Percentiles rank a stretch among this genome's conserved stretches.
Evolutionary conservation across 1,140 invertebrate species (phyloP).

Genomic region (Steinernema khuongi): DNA sequence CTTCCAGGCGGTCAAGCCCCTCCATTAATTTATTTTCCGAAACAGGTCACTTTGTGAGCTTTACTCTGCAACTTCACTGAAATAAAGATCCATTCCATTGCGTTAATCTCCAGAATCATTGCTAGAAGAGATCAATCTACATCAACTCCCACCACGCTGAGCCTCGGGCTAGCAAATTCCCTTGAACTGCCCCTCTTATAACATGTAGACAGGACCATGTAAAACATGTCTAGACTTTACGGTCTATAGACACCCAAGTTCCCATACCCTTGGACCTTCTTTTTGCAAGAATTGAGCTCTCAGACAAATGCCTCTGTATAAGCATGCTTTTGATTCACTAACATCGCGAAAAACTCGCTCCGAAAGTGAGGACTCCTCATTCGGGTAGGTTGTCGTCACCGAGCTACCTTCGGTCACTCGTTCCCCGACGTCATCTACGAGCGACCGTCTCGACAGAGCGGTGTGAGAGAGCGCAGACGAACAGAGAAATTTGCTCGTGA

Average conservation of each 20-base stretch:
- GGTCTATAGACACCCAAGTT: too few species aligned
- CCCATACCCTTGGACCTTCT: too few species aligned
- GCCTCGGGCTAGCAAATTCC: too few species aligned
- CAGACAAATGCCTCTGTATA: neutral
- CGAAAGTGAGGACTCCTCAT: neutral
- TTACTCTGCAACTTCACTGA: too few species aligned
- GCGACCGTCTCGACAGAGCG: neutral
- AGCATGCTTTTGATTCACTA: neutral
- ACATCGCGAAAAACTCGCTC: neutral
- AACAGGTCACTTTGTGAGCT: neutral
- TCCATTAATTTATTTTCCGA: neutral
- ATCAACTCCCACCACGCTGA: too few species aligned
- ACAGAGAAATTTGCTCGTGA: neutral
- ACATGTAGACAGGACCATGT: too few species aligned
- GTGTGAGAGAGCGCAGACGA: neutral
- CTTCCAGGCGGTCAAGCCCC: constrained; percentile 35
- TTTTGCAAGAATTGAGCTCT: too few species aligned
- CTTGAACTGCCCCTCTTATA: too few species aligned
- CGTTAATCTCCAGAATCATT: neutral
- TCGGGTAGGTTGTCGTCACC: neutral
- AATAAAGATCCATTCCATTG: neutral
- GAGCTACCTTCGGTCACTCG: neutral
- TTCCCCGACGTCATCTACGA: neutral
- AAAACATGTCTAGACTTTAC: too few species aligned
- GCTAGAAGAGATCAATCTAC: too few species aligned